Evolutionary conservation across 2,888 invertebrate genomes (phyloP).

Genomic region (Pristionchus entomophagus): DNA sequence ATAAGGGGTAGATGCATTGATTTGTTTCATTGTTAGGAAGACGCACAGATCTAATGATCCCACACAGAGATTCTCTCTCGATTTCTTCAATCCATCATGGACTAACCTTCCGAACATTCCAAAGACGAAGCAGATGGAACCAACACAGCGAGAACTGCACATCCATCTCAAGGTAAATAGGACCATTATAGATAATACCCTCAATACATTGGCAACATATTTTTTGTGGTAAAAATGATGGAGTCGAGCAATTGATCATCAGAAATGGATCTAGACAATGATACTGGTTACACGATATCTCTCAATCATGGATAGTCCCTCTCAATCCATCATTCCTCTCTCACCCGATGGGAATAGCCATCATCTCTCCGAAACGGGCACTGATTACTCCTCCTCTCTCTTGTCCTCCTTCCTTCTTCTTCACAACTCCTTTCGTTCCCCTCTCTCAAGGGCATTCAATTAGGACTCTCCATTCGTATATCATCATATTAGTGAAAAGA

Average conservation of each 20-base stretch:
- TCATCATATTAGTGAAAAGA: not conserved
- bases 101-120: conserved; percentile 8
- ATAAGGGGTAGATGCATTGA: too few species aligned
- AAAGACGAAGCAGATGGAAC: not conserved
- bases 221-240: too few species aligned
- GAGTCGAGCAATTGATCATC: too few species aligned
- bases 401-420: not conserved
- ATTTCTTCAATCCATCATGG: not conserved
- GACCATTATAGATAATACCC: too few species aligned
- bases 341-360: not conserved
- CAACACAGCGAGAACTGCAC: not conserved
- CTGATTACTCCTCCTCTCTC: not conserved
- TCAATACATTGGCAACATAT: too few species aligned
- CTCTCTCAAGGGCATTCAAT: not conserved
- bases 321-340: not conserved
- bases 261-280: too few species aligned
- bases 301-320: not conserved
- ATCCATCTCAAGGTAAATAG: not conserved
- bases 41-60: too few species aligned
- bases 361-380: not conserved
- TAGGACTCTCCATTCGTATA: not conserved
- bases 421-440: not conserved
- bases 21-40: too few species aligned
- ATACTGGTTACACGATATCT: not conserved
- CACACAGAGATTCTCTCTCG: too few species aligned